Percentiles rank a stretch among this genome's conserved stretches.
Evolutionary conservation across 1,140 invertebrate species (phyloP).

Genomic region (Lycorma delicatula): DNA sequence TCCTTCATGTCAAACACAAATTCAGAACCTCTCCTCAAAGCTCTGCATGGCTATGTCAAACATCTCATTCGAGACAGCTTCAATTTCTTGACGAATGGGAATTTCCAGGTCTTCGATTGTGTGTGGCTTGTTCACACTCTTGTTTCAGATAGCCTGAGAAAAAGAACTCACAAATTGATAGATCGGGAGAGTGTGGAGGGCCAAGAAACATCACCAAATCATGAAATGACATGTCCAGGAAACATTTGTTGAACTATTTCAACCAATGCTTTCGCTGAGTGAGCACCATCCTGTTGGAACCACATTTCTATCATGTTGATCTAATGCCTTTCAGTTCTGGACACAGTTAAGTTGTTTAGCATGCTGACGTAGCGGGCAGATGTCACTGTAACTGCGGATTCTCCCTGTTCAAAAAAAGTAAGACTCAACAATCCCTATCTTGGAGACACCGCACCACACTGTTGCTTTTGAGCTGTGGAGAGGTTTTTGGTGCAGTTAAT

Average conservation of each 20-base stretch:
- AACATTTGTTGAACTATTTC: background rate
- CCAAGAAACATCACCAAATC: conserved; percentile 3
- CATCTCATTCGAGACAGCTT: conserved; percentile 18
- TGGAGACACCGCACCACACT: conserved; percentile 27
- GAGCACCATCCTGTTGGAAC: background rate
- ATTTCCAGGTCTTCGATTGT: too few relatives aligned
- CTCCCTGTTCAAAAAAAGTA: conserved; percentile 22
- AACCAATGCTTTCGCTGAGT: background rate
- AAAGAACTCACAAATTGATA: conserved; percentile 3
- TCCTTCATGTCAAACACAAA: conserved; percentile 11
- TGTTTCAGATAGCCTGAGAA: background rate
- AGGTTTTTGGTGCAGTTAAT: conserved; percentile 30
- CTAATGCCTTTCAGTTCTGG: conserved; percentile 17
- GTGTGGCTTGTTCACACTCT: too few relatives aligned
- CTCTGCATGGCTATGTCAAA: conserved; percentile 10
- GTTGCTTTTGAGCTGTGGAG: conserved; percentile 32
- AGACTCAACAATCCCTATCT: conserved; percentile 20
- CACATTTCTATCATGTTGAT: background rate
- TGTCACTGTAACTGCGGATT: conserved; percentile 18
- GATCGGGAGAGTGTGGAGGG: background rate
- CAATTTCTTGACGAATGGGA: conserved; percentile 19
- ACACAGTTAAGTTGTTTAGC: conserved; percentile 18
- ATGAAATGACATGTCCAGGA: conserved; percentile 2
- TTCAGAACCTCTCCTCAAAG: conserved; percentile 9
- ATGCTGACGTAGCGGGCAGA: conserved; percentile 22